Conservation (phyloP, 2,888 invertebrate genomes). For the Eilema sororculum region DNA sequence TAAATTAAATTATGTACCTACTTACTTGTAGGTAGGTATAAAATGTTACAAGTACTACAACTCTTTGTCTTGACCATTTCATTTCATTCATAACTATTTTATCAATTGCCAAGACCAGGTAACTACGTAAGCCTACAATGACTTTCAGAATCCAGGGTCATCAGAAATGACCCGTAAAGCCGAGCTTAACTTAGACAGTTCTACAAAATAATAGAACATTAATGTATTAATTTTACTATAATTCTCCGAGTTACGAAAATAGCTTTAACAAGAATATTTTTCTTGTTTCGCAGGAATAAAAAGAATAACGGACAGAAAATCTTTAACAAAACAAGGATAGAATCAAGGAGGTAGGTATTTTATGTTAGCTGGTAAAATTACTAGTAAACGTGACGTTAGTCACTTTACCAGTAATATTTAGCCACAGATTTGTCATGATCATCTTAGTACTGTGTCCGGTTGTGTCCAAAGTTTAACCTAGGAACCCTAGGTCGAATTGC, state of each 20-base stretch:
- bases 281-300: neutral
- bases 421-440: too few species aligned
- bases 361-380: neutral
- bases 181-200: neutral
- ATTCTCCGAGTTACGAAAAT: neutral
- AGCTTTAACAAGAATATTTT: neutral
- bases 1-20: neutral
- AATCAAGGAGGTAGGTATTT: too few species aligned
- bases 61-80: neutral
- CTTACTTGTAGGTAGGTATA: neutral
- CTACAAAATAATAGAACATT: neutral
- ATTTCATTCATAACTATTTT: neutral
- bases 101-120: neutral
- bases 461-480: too few species aligned
- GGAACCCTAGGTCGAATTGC: too few species aligned
- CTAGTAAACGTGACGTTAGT: too few species aligned
- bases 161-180: neutral
- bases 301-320: neutral
- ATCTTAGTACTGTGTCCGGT: too few species aligned
- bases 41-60: neutral
- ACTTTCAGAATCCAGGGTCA: slow-evolving; percentile 3
- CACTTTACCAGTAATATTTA: too few species aligned
- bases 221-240: neutral
- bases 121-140: neutral
- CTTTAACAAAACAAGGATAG: too few species aligned